Evolutionary conservation across 2,888 invertebrate genomes (phyloP).

Genomic region (Drosophila affinis): DNA sequence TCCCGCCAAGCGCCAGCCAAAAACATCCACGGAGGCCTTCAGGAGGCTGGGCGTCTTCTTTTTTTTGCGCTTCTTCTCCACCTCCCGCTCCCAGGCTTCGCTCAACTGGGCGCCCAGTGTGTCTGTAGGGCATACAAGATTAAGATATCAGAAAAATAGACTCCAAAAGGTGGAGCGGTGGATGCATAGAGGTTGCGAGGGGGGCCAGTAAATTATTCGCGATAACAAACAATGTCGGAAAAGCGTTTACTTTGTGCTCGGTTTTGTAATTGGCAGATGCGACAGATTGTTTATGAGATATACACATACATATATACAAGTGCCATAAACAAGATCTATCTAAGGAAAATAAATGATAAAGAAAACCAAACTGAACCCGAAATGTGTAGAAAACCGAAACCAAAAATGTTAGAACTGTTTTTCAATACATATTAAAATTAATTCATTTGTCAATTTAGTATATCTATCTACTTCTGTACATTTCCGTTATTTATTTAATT

Average conservation of each 20-base stretch:
- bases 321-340: neutral
- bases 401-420: neutral
- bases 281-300: constrained; percentile 5
- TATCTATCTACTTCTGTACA: too few species aligned
- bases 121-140: constrained; percentile 63
- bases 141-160: constrained; percentile 35
- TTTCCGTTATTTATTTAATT: too few species aligned
- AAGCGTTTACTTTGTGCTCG: neutral
- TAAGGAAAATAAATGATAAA: neutral
- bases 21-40: constrained; percentile 85
- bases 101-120: constrained; percentile 86
- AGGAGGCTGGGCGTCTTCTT: constrained; percentile 84
- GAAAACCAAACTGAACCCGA: neutral
- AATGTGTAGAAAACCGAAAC: neutral
- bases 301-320: too few species aligned
- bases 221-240: constrained; percentile 1
- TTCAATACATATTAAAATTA: neutral
- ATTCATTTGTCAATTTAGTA: neutral
- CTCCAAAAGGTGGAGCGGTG: neutral
- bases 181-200: neutral
- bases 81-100: constrained; percentile 86
- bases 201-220: constrained; percentile 13
- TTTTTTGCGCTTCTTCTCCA: constrained; percentile 81
- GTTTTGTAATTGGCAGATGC: constrained; percentile 13
- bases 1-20: constrained; percentile 86